Evolutionary conservation across 1,140 invertebrate genomes (phyloP).

Genomic region (Plectus sambesii): DNA sequence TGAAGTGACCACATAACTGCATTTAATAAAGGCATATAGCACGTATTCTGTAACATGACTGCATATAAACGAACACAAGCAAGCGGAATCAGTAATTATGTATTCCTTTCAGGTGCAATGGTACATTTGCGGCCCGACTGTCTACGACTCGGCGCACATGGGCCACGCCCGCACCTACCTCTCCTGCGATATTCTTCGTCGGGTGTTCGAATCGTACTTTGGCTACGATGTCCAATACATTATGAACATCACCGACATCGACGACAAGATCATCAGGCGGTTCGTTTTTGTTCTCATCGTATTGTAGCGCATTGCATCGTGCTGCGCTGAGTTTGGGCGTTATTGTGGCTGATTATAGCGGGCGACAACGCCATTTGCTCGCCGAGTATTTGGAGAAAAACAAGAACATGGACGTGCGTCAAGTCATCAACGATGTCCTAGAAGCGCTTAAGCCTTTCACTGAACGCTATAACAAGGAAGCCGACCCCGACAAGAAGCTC

Average conservation of each 20-base stretch:
- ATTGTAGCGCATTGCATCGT: not conserved
- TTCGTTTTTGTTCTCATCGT: conserved; percentile 14
- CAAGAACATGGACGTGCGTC: conserved; percentile 10
- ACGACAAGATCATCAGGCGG: conserved; percentile 75
- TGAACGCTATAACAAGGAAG: conserved; percentile 57
- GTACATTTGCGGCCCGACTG: conserved; percentile 83
- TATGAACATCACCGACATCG: conserved; percentile 94
- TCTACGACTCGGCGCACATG: conserved; percentile 93
- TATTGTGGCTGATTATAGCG: conserved; percentile 88
- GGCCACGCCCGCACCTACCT: conserved; percentile 82
- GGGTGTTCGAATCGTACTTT: conserved; percentile 84
- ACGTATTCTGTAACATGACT: not conserved
- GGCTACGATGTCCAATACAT: conserved; percentile 87
- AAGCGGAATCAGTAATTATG: conserved; percentile 13
- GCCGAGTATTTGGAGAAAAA: conserved; percentile 60
- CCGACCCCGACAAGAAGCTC: conserved; percentile 73
- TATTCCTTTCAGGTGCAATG: conserved; percentile 50
- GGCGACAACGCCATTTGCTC: conserved; percentile 78
- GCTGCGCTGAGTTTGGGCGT: conserved; percentile 52
- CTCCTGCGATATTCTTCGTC: conserved; percentile 90
- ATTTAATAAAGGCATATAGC: conserved; percentile 15
- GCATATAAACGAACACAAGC: not conserved
- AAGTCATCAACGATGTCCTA: conserved; percentile 48
- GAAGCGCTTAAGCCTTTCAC: conserved; percentile 48
- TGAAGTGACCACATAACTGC: too few species aligned